These are phyloP conservation scores for Pterophyllum scalare DNA, from an alignment of 2,113 vertebrate species.

Conservation along the genomic window DNA sequence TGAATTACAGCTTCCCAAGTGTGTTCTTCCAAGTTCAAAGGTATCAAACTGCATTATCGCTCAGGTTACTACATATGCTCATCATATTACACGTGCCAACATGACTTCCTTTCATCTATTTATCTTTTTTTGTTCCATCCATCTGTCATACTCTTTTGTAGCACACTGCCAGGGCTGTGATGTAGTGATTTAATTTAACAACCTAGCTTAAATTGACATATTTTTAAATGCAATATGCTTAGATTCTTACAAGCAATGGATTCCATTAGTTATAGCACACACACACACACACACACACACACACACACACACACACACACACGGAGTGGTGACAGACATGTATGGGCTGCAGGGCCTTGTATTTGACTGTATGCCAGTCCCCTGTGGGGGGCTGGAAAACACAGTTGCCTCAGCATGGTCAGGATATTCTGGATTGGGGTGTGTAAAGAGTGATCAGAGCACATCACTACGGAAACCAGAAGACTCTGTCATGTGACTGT, in stretches of 20 bases:
- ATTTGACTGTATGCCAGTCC: conserved; percentile 59
- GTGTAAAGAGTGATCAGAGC: conserved; percentile 75
- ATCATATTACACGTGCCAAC: conserved; percentile 46
- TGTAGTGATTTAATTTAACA: conserved; percentile 56
- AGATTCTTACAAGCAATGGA: background rate
- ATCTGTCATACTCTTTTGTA: background rate
- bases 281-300: background rate
- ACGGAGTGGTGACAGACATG: conserved; percentile 59
- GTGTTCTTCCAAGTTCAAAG: conserved; percentile 38
- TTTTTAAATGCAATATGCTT: background rate
- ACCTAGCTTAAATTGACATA: conserved; percentile 26
- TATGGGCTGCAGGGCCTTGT: conserved; percentile 56
- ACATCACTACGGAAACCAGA: background rate
- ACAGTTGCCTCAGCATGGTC: conserved; percentile 68
- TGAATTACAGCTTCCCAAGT: conserved; percentile 29
- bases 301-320: background rate
- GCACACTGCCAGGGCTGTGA: conserved; percentile 33
- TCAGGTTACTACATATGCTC: conserved; percentile 29
- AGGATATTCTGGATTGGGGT: conserved; percentile 74
- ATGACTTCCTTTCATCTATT: conserved; percentile 33
- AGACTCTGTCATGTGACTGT: conserved; percentile 22
- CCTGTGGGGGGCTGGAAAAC: conserved; percentile 29
- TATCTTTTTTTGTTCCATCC: conserved; percentile 22
- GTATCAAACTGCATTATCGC: conserved; percentile 32
- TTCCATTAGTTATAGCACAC: background rate